Conservation (phyloP, 2,113 vertebrate species). For the Oryzias celebensis region DNA sequence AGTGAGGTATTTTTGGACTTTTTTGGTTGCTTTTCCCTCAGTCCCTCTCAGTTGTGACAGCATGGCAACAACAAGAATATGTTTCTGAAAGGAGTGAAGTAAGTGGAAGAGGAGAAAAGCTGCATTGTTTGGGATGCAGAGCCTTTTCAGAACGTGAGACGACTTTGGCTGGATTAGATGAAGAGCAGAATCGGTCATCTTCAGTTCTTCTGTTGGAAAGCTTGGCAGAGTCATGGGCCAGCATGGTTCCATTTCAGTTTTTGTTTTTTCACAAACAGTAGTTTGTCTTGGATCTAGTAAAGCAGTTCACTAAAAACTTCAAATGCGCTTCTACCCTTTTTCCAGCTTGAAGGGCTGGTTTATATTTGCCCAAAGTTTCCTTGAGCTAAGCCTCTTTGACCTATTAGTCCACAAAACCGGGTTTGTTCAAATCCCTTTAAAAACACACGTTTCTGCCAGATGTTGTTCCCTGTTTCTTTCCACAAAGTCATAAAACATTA, state of each 20-base stretch:
- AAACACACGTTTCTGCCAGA: slow-evolving; percentile 68
- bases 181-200: slow-evolving; percentile 11
- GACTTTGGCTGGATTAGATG: not conserved
- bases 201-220: not conserved
- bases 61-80: slow-evolving; percentile 60
- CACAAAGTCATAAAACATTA: slow-evolving; percentile 64
- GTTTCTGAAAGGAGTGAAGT: slow-evolving; percentile 65
- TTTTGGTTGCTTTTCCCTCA: slow-evolving; percentile 25
- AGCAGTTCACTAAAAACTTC: slow-evolving; percentile 27
- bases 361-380: slow-evolving; percentile 75
- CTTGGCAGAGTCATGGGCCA: not conserved
- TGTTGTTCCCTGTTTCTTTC: slow-evolving; percentile 73
- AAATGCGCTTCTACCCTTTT: slow-evolving; percentile 33
- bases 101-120: slow-evolving; percentile 67
- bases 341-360: slow-evolving; percentile 53
- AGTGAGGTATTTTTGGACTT: slow-evolving; percentile 7
- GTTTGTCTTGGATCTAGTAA: slow-evolving; percentile 20
- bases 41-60: slow-evolving; percentile 50
- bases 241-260: slow-evolving; percentile 7
- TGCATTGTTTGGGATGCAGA: slow-evolving; percentile 32
- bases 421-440: slow-evolving; percentile 72
- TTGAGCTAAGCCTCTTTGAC: slow-evolving; percentile 74
- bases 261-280: slow-evolving; percentile 13
- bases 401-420: slow-evolving; percentile 75
- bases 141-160: too few relatives aligned